Conservation (phyloP, 2,113 vertebrate genomes). For the Blennius ocellaris region DNA sequence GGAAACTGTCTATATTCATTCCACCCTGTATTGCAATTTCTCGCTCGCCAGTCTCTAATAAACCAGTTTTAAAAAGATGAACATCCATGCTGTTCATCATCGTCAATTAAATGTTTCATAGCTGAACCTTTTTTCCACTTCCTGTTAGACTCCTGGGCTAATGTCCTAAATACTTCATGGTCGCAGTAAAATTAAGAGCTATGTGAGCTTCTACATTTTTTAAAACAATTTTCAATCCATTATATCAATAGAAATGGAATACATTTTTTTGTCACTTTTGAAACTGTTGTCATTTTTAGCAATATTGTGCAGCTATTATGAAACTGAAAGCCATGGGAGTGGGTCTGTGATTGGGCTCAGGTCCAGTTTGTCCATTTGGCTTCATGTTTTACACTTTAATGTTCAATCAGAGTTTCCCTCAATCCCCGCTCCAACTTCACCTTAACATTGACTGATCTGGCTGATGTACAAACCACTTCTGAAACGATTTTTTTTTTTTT, state of each 20-base stretch:
- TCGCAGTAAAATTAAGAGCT: conserved; percentile 10
- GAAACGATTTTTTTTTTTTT: too few species aligned
- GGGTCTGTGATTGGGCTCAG: conserved; percentile 9
- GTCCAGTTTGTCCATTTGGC: conserved; percentile 32
- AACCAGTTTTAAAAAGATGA: not conserved
- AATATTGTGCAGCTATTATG: not conserved
- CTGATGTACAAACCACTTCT: not conserved
- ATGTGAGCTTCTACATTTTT: not conserved
- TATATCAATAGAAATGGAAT: not conserved
- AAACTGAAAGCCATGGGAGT: not conserved
- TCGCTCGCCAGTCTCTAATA: conserved; percentile 5
- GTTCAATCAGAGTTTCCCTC: conserved; percentile 4
- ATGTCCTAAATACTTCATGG: conserved; percentile 4
- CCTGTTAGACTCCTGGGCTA: not conserved
- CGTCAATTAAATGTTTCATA: conserved; percentile 6
- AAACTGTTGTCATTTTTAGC: not conserved
- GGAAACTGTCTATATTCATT: too few species aligned
- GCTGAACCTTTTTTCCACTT: not conserved
- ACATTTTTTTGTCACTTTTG: not conserved
- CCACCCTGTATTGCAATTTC: not conserved
- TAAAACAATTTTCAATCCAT: not conserved
- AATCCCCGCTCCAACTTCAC: not conserved
- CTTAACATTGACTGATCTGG: not conserved
- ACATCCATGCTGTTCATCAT: not conserved
- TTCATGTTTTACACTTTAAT: not conserved